These are phyloP conservation scores for Neodon shergylaensis DNA, from an alignment of 2,113 vertebrate genomes.

Conservation along the genomic window DNA sequence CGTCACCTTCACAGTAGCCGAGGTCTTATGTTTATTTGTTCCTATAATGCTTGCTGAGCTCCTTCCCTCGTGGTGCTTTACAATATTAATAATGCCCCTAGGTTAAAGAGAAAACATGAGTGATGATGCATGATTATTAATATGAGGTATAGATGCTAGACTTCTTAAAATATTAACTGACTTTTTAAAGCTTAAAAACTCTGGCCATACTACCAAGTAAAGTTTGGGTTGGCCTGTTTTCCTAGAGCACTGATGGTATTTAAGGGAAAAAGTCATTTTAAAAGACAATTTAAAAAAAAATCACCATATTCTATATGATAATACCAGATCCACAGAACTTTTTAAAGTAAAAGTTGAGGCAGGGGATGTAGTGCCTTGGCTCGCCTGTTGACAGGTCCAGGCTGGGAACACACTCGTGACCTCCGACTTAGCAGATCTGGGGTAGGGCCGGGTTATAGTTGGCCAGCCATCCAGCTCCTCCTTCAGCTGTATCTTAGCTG, in stretches of 20 bases:
- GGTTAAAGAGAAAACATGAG: background rate
- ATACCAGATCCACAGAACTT: too few species aligned
- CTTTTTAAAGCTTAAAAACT: background rate
- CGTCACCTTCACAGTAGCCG: accelerated
- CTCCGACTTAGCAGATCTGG: accelerated
- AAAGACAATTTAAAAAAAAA: background rate
- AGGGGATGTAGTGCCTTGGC: accelerated
- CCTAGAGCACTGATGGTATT: background rate
- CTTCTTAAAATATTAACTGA: background rate
- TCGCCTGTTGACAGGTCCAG: too few species aligned
- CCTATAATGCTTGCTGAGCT: background rate
- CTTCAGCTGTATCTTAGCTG: accelerated
- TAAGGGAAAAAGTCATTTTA: background rate
- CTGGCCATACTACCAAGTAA: background rate
- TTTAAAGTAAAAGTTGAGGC: background rate
- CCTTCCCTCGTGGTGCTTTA: background rate
- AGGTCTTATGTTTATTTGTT: background rate
- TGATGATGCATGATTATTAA: background rate
- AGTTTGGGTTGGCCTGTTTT: background rate
- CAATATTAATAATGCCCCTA: background rate
- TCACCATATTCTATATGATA: background rate
- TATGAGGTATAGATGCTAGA: background rate
- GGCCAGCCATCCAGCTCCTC: accelerated
- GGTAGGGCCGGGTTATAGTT: accelerated
- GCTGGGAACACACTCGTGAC: accelerated